Evolutionary conservation across 2,797 vertebrate species (phyloP).

Genomic region (Trachops cirrhosus): DNA sequence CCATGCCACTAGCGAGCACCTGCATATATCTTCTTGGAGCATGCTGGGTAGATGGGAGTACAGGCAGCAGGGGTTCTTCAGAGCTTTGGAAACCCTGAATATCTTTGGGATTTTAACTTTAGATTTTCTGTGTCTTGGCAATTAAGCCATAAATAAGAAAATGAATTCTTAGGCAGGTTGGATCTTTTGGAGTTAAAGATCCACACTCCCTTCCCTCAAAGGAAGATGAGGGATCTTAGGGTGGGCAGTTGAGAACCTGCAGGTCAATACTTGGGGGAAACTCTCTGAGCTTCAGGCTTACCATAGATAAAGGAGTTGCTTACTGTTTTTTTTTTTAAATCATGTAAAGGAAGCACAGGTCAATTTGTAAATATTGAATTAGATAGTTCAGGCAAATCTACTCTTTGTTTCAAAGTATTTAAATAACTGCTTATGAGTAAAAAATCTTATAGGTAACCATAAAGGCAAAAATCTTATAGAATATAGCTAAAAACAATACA

Average conservation of each 20-base stretch:
- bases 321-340: not conserved
- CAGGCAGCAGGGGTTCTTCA: not conserved
- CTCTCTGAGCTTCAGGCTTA: not conserved
- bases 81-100: not conserved
- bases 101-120: not conserved
- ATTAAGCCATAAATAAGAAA: not conserved
- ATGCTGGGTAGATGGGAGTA: fast-evolving
- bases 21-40: not conserved
- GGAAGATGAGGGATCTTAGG: not conserved
- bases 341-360: not conserved
- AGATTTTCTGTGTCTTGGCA: not conserved
- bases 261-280: not conserved
- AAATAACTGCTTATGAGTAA: not conserved
- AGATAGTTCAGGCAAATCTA: not conserved
- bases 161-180: not conserved
- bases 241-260: not conserved
- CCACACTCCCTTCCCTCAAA: not conserved
- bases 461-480: slow-evolving; percentile 33
- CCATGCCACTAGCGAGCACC: not conserved
- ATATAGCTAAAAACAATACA: not conserved
- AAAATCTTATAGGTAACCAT: not conserved
- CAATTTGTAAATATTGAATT: not conserved
- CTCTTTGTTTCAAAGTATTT: slow-evolving; percentile 26
- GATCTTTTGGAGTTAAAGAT: not conserved
- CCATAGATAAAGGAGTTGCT: not conserved